phyloP scores from a whole-genome alignment of 1,140 invertebrate species.

The Papilio machaon region DNA sequence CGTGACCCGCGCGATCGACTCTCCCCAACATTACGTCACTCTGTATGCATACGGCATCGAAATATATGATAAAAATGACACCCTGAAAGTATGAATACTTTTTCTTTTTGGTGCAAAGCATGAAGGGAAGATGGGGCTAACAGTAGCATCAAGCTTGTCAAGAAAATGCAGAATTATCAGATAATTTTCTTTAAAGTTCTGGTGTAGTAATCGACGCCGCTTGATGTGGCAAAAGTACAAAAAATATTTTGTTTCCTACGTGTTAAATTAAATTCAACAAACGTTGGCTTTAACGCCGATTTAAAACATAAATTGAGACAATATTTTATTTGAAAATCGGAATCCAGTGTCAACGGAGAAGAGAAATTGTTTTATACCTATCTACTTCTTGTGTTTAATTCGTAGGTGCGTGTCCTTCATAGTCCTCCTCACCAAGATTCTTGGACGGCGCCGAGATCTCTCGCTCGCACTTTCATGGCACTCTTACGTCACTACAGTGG shows the following conservation, averaged over 20 bases:
- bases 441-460: slow-evolving; percentile 57
- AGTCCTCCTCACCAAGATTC: slow-evolving; percentile 66
- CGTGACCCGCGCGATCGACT: slow-evolving; percentile 66
- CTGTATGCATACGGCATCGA: slow-evolving; percentile 68
- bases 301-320: not conserved
- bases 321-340: not conserved
- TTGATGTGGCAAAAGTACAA: too few relatives aligned
- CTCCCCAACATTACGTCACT: slow-evolving; percentile 66
- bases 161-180: too few relatives aligned
- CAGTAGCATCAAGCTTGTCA: too few relatives aligned
- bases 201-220: not conserved
- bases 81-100: slow-evolving; percentile 48
- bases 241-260: too few relatives aligned
- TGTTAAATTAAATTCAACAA: too few relatives aligned
- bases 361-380: not conserved
- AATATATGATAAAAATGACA: slow-evolving; percentile 44
- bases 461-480: slow-evolving; percentile 61
- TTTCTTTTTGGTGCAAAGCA: not conserved
- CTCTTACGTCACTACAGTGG: slow-evolving; percentile 60
- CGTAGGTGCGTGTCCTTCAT: slow-evolving; percentile 62
- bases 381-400: not conserved
- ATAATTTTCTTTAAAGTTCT: not conserved
- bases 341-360: not conserved
- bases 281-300: too few relatives aligned
- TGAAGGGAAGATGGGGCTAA: not conserved